phyloP scores from a whole-genome alignment of 2,113 vertebrate species.

The Pagrus major region DNA sequence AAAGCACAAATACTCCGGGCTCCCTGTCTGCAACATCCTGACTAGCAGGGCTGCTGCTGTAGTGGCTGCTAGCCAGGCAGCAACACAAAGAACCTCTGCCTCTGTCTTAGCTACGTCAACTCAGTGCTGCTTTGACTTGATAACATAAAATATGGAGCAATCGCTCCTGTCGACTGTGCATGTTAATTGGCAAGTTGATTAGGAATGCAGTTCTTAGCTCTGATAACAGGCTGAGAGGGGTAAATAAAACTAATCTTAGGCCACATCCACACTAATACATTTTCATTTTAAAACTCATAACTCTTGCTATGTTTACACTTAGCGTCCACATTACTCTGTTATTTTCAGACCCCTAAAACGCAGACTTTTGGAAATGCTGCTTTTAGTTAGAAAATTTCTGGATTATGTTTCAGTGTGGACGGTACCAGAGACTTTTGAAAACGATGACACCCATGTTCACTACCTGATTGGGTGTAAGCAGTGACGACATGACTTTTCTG shows the following conservation, averaged over 20 bases:
- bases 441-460: too few relatives aligned
- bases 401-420: too few relatives aligned
- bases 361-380: too few relatives aligned
- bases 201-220: not conserved
- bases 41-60: constrained; percentile 31
- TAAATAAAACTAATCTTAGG: not conserved
- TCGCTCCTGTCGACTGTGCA: not conserved
- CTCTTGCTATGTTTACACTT: too few relatives aligned
- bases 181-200: constrained; percentile 7
- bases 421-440: too few relatives aligned
- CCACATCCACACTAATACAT: too few relatives aligned
- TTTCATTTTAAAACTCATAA: too few relatives aligned
- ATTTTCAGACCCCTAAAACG: too few relatives aligned
- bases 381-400: too few relatives aligned
- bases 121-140: constrained; percentile 26
- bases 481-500: too few relatives aligned
- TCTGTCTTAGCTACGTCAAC: constrained; percentile 4
- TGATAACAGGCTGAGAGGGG: not conserved
- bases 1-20: constrained; percentile 53
- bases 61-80: constrained; percentile 43
- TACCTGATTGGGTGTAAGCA: too few relatives aligned
- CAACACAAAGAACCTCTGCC: constrained; percentile 26
- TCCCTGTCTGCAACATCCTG: constrained; percentile 40
- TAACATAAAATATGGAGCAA: constrained; percentile 8
- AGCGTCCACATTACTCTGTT: too few relatives aligned